Evolutionary conservation across 92 coral and sea anemone genomes (phyloP).

Genomic region (Phenganax subtilis): DNA sequence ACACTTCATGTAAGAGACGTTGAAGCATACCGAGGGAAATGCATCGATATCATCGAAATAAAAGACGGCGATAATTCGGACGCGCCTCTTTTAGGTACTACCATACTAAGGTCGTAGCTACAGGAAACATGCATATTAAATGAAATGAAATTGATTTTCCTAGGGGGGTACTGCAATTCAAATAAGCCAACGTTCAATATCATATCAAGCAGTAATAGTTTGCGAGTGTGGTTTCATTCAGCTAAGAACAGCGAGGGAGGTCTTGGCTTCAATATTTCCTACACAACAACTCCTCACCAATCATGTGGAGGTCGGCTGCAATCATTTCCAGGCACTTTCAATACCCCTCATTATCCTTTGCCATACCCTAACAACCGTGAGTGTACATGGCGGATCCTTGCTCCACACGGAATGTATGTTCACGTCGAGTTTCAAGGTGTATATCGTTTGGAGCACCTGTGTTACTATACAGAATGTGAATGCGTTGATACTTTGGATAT

Average conservation of each 20-base stretch:
- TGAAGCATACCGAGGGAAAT: conserved; percentile 60
- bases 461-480: conserved; percentile 39
- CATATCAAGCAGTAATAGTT: conserved; percentile 65
- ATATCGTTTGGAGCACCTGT: conserved; percentile 52
- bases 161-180: conserved; percentile 64
- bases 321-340: conserved; percentile 48
- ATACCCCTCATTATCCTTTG: conserved; percentile 73
- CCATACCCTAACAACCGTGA: conserved; percentile 69
- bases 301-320: conserved; percentile 66
- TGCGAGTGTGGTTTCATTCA: conserved; percentile 80
- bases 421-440: conserved; percentile 55
- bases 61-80: conserved; percentile 72
- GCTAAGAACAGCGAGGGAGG: conserved; percentile 53
- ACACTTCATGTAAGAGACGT: conserved; percentile 62
- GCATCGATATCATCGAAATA: conserved; percentile 85
- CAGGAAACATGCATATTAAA: neutral
- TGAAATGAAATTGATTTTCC: neutral
- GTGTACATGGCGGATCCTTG: conserved; percentile 69
- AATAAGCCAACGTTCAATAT: conserved; percentile 52
- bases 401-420: conserved; percentile 55
- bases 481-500: conserved; percentile 68
- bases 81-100: conserved; percentile 65
- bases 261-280: conserved; percentile 72
- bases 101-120: neutral
- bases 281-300: conserved; percentile 61